phyloP scores from a whole-genome alignment of 2,113 vertebrate genomes.

The Nibea albiflora region DNA sequence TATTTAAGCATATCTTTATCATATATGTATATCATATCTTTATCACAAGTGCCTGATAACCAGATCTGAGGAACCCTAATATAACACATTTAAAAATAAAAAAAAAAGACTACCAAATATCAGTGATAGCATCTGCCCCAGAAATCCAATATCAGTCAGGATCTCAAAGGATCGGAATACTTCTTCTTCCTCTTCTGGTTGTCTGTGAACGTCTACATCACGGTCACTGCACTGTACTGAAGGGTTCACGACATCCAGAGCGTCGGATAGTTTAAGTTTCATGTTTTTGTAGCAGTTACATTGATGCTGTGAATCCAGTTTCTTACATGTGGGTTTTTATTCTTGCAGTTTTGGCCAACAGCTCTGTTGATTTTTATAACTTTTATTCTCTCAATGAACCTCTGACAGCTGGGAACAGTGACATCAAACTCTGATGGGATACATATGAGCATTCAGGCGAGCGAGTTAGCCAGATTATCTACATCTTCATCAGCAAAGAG shows the following conservation, averaged over 20 bases:
- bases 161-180: not conserved
- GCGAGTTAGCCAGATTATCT: not conserved
- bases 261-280: not conserved
- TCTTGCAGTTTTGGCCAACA: not conserved
- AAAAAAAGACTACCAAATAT: too few relatives aligned
- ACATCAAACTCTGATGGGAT: not conserved
- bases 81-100: too few relatives aligned
- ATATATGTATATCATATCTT: too few relatives aligned
- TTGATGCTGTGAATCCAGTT: not conserved
- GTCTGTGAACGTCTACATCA: slow-evolving; percentile 11
- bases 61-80: too few relatives aligned
- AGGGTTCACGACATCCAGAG: slow-evolving; percentile 1
- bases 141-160: too few relatives aligned
- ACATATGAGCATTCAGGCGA: not conserved
- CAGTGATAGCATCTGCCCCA: too few relatives aligned
- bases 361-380: not conserved
- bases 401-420: not conserved
- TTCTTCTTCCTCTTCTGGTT: not conserved
- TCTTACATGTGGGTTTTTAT: not conserved
- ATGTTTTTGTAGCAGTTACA: slow-evolving; percentile 1
- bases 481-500: not conserved
- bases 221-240: not conserved
- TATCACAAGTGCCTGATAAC: too few relatives aligned
- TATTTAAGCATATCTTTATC: too few relatives aligned
- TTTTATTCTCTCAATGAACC: not conserved